phyloP scores from a whole-genome alignment of 2,113 vertebrate genomes.

The Gasterosteus aculeatus region DNA sequence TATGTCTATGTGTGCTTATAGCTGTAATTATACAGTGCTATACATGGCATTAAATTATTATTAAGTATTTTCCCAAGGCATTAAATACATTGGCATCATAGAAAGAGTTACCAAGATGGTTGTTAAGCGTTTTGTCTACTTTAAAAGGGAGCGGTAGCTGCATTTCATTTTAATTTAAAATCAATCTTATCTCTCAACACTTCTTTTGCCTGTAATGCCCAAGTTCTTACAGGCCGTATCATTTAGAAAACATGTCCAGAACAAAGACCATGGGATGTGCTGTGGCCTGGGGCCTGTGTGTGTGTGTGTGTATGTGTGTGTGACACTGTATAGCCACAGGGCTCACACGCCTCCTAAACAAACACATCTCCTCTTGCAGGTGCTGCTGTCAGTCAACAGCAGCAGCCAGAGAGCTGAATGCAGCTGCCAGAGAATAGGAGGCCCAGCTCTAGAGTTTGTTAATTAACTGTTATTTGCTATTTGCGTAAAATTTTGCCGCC shows the following conservation, averaged over 20 bases:
- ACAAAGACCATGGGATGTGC: conserved; percentile 50
- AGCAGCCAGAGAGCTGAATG: conserved; percentile 9
- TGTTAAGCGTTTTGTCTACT: not conserved
- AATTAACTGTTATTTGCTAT: conserved; percentile 56
- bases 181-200: not conserved
- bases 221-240: conserved; percentile 29
- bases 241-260: conserved; percentile 53
- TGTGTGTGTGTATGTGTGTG: conserved; percentile 4
- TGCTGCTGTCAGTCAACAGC: conserved; percentile 34
- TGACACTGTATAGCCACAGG: conserved; percentile 15
- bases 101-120: not conserved
- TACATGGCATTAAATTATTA: not conserved
- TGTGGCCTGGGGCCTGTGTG: conserved; percentile 3
- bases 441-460: conserved; percentile 24
- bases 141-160: conserved; percentile 3
- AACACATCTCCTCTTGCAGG: conserved; percentile 31
- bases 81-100: not conserved
- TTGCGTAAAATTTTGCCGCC: conserved; percentile 32
- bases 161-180: not conserved
- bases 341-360: conserved; percentile 56
- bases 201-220: not conserved
- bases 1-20: not conserved
- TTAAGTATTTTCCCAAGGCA: not conserved
- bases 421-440: not conserved
- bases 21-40: not conserved